A percentile compares a stretch with the other conserved stretches of the same genome.
These are phyloP conservation scores for Drosophila jambulina DNA, from an alignment of 1,140 invertebrate genomes.

Conservation along the genomic window DNA sequence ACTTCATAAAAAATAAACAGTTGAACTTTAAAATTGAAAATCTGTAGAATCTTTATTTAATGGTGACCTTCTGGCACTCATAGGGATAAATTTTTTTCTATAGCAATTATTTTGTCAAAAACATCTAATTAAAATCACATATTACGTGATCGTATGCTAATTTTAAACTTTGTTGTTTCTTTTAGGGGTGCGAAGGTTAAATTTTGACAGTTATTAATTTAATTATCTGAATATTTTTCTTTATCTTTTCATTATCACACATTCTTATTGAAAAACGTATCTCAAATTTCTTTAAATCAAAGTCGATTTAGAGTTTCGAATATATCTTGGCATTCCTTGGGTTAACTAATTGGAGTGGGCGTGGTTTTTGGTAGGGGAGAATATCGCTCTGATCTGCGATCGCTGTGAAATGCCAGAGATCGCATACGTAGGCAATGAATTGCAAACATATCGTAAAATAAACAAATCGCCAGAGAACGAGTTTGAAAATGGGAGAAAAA, in stretches of 20 bases:
- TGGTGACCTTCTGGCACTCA: neutral
- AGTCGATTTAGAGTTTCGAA: neutral
- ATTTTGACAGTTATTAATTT: neutral
- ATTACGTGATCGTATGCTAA: neutral
- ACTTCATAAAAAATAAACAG: neutral
- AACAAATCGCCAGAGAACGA: conserved; percentile 71
- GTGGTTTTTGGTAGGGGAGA: conserved; percentile 27
- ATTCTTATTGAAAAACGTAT: neutral
- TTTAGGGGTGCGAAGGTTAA: neutral
- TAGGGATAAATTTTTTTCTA: neutral
- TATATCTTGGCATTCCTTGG: conserved; percentile 9
- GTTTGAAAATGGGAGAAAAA: conserved; percentile 70
- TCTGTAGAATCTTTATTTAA: neutral
- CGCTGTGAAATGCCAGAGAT: conserved; percentile 64
- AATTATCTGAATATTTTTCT: neutral
- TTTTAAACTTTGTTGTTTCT: neutral
- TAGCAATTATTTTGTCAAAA: conserved; percentile 5
- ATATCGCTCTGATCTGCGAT: conserved; percentile 32
- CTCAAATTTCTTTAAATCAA: neutral
- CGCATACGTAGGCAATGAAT: conserved; percentile 52
- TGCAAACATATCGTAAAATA: conserved; percentile 73
- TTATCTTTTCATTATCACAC: neutral
- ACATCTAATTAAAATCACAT: conserved; percentile 3
- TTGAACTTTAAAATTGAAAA: neutral
- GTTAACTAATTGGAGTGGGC: conserved; percentile 58